Base-by-base conservation (phyloP, 2,113 vertebrate genomes). In the Rhodinocichla rosea region DNA sequence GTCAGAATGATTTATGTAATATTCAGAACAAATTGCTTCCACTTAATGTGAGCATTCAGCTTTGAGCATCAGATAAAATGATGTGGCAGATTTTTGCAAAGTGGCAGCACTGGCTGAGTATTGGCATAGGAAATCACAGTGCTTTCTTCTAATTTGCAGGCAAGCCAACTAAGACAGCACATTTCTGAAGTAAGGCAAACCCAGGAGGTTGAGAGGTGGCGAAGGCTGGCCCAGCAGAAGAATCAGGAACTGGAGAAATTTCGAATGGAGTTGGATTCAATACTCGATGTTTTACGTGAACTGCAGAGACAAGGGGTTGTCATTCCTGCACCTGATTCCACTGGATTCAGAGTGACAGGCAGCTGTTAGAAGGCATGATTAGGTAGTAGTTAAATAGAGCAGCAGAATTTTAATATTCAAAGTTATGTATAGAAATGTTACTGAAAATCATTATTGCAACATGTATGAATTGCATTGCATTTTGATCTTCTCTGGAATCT, bases 241-340 rank as follows among this genome's bases (percentile, higher is more conserved):
- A 98, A 98, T 78, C 98, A 79, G 44, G 99, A 99, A 57, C 97
- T 99, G 90, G 98, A 99, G 75, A 97, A 92, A 70, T 99, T 99
- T 87, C 98, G 99, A 39, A 92, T 97, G 50, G 99, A 99, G 89
- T 65, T 99, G 86, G 99, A 99, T 97, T 98, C 99, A 2, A 99
- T 99, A 70, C 79, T 99, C 56, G 99, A 99, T 60, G 98, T 99
- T 30, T 89, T 99, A 68, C 98, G 98, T 84, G 98, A 99, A 73
- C 97, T 99, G 40, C 99, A 99, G 53, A 99, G 97, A 75, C 99
- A 99, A 65, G 99, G 99, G 1, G 98, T 98, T 42, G 97, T 99
- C 17, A 98, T 99, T 52, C 98, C 98, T 4, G 59, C 75, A 3
- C 88, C 98, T 50, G 33, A 92, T 28, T 79, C 89, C 33, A 9